A percentile compares a stretch with the other conserved stretches of the same genome.
These are phyloP conservation scores for Acanthosepion lycidas DNA, from an alignment of 2,888 invertebrate genomes.

Conservation along the genomic window DNA sequence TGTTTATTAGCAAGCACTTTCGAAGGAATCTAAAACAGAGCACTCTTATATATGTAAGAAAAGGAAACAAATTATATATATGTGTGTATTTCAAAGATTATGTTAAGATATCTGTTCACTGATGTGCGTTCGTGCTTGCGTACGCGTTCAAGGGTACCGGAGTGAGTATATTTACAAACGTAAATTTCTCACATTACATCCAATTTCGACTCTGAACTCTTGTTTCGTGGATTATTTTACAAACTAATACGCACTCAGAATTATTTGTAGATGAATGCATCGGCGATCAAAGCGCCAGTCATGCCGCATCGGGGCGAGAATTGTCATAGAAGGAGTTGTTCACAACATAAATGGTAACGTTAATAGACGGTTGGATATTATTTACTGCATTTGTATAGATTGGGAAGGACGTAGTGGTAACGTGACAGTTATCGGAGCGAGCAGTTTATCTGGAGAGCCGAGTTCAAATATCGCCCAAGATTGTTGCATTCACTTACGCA, in stretches of 20 bases:
- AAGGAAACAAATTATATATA: too few relatives aligned
- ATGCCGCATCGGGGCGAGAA: background rate
- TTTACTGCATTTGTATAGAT: background rate
- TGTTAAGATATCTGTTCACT: too few relatives aligned
- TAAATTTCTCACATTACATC: background rate
- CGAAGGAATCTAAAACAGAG: too few relatives aligned
- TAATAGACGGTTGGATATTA: background rate
- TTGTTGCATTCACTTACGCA: too few relatives aligned
- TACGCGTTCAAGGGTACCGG: too few relatives aligned
- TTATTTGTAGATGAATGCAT: slow-evolving; percentile 12
- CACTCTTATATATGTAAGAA: too few relatives aligned
- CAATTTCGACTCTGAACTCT: background rate
- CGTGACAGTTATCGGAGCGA: too few relatives aligned
- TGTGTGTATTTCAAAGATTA: too few relatives aligned
- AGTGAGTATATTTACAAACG: background rate
- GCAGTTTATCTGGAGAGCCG: too few relatives aligned
- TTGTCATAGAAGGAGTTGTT: background rate
- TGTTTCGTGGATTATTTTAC: background rate
- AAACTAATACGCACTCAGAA: background rate
- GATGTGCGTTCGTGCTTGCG: too few relatives aligned
- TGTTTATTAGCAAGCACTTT: too few relatives aligned
- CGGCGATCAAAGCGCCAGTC: background rate
- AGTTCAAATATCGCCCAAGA: too few relatives aligned
- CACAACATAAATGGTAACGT: background rate
- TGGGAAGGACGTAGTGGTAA: background rate